Evolutionary conservation across 2,797 vertebrate species (phyloP).

Genomic region (Sitta carolinensis): DNA sequence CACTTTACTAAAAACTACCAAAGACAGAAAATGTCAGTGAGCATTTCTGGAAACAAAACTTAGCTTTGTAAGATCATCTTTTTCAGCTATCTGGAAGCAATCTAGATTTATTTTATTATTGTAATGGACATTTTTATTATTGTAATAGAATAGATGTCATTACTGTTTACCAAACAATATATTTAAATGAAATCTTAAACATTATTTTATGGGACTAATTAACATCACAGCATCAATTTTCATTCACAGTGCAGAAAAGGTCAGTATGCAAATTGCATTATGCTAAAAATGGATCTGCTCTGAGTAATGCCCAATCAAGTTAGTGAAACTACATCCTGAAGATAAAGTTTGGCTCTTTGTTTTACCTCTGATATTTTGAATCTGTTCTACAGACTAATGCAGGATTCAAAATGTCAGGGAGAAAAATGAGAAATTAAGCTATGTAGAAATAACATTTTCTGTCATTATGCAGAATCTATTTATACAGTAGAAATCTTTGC

Average conservation of each 20-base stretch:
- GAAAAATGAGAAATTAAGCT: slow-evolving; percentile 49
- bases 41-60: background rate
- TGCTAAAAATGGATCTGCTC: slow-evolving; percentile 33
- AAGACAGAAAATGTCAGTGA: background rate
- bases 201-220: background rate
- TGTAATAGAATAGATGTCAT: background rate
- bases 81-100: background rate
- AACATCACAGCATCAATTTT: slow-evolving; percentile 22
- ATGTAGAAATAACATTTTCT: slow-evolving; percentile 29
- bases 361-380: slow-evolving; percentile 49
- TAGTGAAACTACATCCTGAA: slow-evolving; percentile 51
- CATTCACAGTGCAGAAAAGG: slow-evolving; percentile 30
- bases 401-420: slow-evolving; percentile 51
- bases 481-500: background rate
- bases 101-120: background rate
- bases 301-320: slow-evolving; percentile 45
- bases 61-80: background rate
- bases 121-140: background rate
- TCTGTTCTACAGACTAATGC: background rate
- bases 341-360: slow-evolving; percentile 50
- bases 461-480: slow-evolving; percentile 1
- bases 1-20: background rate
- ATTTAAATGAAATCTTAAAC: background rate
- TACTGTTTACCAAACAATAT: background rate
- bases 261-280: slow-evolving; percentile 44